A percentile compares a stretch with the other conserved stretches of the same genome.
Evolutionary conservation across 2,113 vertebrate species (phyloP).

Genomic region (Hydrochoerus hydrochaeris): DNA sequence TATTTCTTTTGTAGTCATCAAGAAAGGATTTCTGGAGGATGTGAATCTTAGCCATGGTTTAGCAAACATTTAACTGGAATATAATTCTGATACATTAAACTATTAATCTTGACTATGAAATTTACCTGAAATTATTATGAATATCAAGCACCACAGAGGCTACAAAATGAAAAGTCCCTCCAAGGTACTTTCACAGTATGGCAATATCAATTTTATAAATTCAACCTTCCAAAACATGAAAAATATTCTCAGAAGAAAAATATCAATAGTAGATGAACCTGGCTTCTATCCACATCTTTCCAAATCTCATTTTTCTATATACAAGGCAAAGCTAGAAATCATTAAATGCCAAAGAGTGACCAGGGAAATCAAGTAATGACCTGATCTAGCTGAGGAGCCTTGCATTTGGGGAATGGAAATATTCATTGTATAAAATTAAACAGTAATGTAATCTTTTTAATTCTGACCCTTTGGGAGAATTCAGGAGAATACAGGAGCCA

Average conservation of each 20-base stretch:
- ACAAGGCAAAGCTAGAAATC: conserved; percentile 54
- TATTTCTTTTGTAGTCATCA: not conserved
- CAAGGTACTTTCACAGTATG: not conserved
- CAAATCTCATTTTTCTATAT: conserved; percentile 45
- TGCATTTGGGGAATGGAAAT: conserved; percentile 66
- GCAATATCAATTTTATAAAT: not conserved
- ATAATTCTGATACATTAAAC: conserved; percentile 54
- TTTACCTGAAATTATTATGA: not conserved
- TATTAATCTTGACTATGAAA: conserved; percentile 12
- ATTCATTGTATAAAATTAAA: conserved; percentile 71
- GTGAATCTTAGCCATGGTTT: not conserved
- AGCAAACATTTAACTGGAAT: conserved; percentile 41
- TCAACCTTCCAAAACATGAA: not conserved
- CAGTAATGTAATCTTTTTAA: conserved; percentile 67
- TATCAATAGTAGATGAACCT: not conserved
- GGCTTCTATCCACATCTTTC: conserved; percentile 19
- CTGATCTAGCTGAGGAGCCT: conserved; percentile 53
- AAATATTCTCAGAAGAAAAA: conserved; percentile 32
- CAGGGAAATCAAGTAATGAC: conserved; percentile 76
- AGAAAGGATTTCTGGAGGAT: not conserved
- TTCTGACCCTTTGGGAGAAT: conserved; percentile 51
- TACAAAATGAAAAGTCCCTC: not conserved
- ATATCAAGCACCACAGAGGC: not conserved
- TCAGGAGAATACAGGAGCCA: conserved; percentile 48
- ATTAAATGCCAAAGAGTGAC: conserved; percentile 67